Conservation (phyloP, 2,888 invertebrate species). For the Drepana falcataria region DNA sequence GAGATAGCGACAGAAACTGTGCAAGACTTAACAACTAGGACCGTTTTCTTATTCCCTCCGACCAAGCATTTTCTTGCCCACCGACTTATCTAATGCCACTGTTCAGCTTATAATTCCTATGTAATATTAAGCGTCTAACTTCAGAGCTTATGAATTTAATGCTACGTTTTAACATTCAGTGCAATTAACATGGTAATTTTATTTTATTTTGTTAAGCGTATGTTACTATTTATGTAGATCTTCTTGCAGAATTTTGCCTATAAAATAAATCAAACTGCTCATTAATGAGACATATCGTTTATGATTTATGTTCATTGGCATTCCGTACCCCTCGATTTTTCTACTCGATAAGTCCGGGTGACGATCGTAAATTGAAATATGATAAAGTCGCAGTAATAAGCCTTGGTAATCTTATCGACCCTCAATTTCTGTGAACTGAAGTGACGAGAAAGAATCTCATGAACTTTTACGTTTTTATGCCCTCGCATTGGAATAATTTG, state of each 20-base stretch:
- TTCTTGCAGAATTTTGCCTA: background rate
- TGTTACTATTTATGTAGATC: constrained; percentile 7
- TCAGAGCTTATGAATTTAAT: constrained; percentile 50
- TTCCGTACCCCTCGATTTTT: constrained; percentile 64
- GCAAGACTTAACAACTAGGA: constrained; percentile 79
- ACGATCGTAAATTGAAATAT: constrained; percentile 79
- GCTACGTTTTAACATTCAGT: constrained; percentile 18
- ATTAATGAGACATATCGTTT: constrained; percentile 71
- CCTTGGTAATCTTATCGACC: constrained; percentile 62
- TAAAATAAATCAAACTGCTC: constrained; percentile 43
- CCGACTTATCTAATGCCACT: constrained; percentile 70
- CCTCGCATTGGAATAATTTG: background rate
- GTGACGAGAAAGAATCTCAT: constrained; percentile 22
- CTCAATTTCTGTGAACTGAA: constrained; percentile 39
- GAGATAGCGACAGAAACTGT: constrained; percentile 78
- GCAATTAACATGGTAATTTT: constrained; percentile 20
- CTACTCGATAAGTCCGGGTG: constrained; percentile 72
- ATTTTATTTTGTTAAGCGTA: constrained; percentile 1
- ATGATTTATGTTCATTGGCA: constrained; percentile 61
- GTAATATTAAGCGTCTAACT: constrained; percentile 57
- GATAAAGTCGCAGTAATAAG: constrained; percentile 76
- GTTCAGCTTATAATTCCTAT: constrained; percentile 68
- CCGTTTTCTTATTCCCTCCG: constrained; percentile 75
- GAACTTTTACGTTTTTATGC: no score
- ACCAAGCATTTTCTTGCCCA: constrained; percentile 71